Evolutionary conservation across 2,113 vertebrate genomes (phyloP).

Genomic region (Alces alces): DNA sequence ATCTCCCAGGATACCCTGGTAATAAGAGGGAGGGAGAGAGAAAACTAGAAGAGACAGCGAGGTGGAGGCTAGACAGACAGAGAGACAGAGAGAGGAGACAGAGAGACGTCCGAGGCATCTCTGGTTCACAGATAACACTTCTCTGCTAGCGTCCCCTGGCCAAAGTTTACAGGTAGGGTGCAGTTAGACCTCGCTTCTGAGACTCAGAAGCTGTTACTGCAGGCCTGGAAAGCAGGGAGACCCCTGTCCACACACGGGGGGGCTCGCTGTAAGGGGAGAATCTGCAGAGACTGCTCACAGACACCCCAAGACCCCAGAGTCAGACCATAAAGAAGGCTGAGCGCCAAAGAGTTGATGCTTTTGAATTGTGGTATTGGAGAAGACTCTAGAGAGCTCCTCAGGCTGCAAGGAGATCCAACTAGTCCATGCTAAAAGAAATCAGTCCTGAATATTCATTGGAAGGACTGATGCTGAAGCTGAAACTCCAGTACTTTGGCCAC

Average conservation of each 20-base stretch:
- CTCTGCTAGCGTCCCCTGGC: not conserved
- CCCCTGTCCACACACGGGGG: accelerated
- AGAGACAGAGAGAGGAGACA: too few relatives aligned
- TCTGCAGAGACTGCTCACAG: accelerated
- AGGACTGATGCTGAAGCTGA: not conserved
- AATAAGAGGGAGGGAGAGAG: not conserved
- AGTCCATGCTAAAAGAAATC: not conserved
- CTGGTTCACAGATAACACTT: accelerated
- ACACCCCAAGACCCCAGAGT: not conserved
- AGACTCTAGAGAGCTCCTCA: not conserved
- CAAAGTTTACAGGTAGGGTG: too few relatives aligned
- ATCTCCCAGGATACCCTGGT: not conserved
- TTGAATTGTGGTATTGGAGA: not conserved
- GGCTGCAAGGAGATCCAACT: not conserved
- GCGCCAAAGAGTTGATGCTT: not conserved
- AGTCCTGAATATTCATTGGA: not conserved
- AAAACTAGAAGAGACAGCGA: not conserved
- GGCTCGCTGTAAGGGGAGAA: accelerated
- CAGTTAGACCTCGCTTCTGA: not conserved
- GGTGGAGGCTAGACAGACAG: too few relatives aligned
- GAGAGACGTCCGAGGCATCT: not conserved
- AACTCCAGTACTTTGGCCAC: accelerated
- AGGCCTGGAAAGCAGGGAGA: not conserved
- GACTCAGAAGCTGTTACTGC: not conserved
- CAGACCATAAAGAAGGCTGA: not conserved